Percentiles rank a stretch among this genome's conserved stretches.
Conservation (phyloP, 1,140 invertebrate species). For the Procambarus virginalis region DNA sequence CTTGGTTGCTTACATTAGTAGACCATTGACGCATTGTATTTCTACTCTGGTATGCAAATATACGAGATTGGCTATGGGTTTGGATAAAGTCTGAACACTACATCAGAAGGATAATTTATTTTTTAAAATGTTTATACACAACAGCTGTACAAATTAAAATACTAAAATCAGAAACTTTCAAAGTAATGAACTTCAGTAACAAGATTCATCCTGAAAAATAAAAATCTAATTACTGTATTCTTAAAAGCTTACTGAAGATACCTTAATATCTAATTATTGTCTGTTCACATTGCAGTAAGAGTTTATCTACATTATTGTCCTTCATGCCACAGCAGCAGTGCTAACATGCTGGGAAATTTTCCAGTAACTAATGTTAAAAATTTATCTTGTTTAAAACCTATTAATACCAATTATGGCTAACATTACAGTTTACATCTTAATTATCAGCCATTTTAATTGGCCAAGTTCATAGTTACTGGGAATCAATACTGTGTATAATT, state of each 20-base stretch:
- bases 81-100: too few species aligned
- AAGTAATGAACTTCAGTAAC: background rate
- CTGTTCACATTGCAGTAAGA: conserved; percentile 41
- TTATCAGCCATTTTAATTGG: background rate
- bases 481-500: background rate
- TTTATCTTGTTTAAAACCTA: background rate
- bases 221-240: too few species aligned
- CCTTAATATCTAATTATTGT: background rate
- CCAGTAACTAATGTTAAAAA: background rate
- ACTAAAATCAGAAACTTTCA: background rate
- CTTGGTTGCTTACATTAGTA: too few species aligned
- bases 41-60: too few species aligned
- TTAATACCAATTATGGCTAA: background rate
- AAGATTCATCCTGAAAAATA: too few species aligned
- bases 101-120: too few species aligned
- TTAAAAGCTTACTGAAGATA: background rate
- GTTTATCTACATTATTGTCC: background rate
- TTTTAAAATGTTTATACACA: background rate
- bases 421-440: background rate
- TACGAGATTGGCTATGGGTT: too few species aligned
- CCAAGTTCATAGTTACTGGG: background rate
- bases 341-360: background rate
- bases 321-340: background rate
- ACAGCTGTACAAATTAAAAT: conserved; percentile 26
- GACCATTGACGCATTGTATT: too few species aligned